Conservation (phyloP, 2,888 invertebrate species). For the Margaritifera margaritifera region DNA sequence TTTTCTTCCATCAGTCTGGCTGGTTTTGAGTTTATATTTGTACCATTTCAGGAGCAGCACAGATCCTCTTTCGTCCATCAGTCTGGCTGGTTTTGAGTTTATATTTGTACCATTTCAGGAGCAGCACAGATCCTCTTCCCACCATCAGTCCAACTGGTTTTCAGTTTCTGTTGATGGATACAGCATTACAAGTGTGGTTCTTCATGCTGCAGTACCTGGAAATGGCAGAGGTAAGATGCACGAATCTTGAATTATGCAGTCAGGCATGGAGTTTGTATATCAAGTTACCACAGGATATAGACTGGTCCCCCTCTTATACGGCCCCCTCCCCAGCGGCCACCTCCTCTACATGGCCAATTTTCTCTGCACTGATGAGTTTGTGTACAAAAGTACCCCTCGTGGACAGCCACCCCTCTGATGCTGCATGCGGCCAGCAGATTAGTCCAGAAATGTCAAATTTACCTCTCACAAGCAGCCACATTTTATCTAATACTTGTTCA, state of each 20-base stretch:
- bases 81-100: background rate
- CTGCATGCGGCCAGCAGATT: too few species aligned
- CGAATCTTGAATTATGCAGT: background rate
- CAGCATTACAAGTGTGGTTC: slow-evolving; percentile 96
- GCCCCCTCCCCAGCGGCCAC: too few species aligned
- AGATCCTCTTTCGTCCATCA: background rate
- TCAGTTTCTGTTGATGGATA: slow-evolving; percentile 94
- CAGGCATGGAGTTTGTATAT: too few species aligned
- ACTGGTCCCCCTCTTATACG: too few species aligned
- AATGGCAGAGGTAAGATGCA: slow-evolving; percentile 82
- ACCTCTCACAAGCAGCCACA: too few species aligned
- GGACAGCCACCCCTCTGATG: too few species aligned
- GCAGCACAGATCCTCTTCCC: slow-evolving; percentile 73
- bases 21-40: background rate
- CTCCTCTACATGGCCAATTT: too few species aligned
- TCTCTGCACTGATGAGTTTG: too few species aligned
- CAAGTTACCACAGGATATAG: background rate
- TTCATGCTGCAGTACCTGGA: slow-evolving; percentile 97
- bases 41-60: background rate
- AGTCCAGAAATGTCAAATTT: too few species aligned
- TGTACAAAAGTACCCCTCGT: too few species aligned
- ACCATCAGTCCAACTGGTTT: slow-evolving; percentile 92
- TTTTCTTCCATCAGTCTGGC: background rate
- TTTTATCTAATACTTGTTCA: too few species aligned
- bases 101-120: slow-evolving; percentile 72